These are phyloP conservation scores for Drosophila atripex DNA, from an alignment of 2,888 invertebrate genomes.

Conservation along the genomic window DNA sequence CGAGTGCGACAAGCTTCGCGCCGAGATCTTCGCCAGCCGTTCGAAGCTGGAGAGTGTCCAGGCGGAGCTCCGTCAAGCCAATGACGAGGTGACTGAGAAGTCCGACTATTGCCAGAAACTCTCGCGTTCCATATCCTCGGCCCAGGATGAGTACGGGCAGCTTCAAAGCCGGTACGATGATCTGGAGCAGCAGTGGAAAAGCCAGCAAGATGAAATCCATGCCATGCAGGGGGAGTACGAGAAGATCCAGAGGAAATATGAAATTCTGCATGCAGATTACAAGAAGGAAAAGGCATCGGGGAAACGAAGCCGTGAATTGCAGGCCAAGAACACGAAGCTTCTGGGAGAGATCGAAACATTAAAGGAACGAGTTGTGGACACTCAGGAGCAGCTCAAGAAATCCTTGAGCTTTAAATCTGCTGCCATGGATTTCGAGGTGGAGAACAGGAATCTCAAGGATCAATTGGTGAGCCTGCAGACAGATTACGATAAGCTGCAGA, in stretches of 20 bases:
- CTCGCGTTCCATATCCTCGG: conserved; percentile 52
- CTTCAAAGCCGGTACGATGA: conserved; percentile 69
- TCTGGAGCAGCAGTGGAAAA: conserved; percentile 61
- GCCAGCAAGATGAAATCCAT: conserved; percentile 51
- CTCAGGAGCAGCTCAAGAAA: conserved; percentile 62
- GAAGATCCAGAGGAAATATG: conserved; percentile 69
- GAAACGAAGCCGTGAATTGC: conserved; percentile 60
- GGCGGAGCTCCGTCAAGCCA: conserved; percentile 51
- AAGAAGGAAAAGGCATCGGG: conserved; percentile 56
- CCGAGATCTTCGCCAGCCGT: conserved; percentile 57
- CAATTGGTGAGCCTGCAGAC: conserved; percentile 74
- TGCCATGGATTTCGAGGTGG: conserved; percentile 15
- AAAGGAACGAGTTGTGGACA: conserved; percentile 64
- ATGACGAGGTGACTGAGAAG: conserved; percentile 56
- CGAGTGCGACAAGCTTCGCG: conserved; percentile 66
- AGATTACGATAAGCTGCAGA: conserved; percentile 81
- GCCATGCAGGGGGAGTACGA: conserved; percentile 71
- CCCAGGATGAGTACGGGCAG: conserved; percentile 56
- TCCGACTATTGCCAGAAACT: conserved; percentile 65
- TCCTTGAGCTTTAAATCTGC: conserved; percentile 8
- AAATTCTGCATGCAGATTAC: conserved; percentile 69
- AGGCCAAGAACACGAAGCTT: conserved; percentile 67
- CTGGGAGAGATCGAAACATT: conserved; percentile 70
- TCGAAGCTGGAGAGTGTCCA: conserved; percentile 65
- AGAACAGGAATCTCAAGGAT: conserved; percentile 54